Evolutionary conservation across 1,140 invertebrate genomes (phyloP), one percentile per base, ranked within the genome.

Genomic region (Sesamia nonagrioides): DNA sequence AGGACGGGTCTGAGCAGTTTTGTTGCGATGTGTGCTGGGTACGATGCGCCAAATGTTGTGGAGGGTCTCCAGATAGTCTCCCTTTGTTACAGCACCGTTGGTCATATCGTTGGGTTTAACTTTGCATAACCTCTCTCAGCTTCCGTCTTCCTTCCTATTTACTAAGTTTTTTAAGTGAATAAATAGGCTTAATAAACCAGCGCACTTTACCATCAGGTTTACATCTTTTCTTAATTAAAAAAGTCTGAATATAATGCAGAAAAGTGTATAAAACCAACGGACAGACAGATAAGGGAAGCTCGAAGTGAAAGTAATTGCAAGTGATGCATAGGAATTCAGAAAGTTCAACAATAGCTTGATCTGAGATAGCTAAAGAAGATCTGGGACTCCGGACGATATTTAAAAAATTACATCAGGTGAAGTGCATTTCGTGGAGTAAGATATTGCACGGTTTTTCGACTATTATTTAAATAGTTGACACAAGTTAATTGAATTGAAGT

Each of bases 341-440:
- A 52, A 52, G 48, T 77, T 52, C 61, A 66, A 77, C 74, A 77
- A 77, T 63, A 52, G 72, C 54, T 74, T 74, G 72, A 74, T 77
- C 33, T 42, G 6, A 77, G 74, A 77, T 77, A 77, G 37, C 37
- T 33, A 60, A 61, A 40, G 45, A 48, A 76, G 13, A 15, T 48
- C 21, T 8, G 45, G 40, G 48, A 68, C 60, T 52, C 56, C 15
- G 33, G 56, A 74, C 13, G 35, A 66, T 61, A 54, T 77, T 77
- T 54, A 17, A 13, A 66, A 68, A 54, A 77, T 77, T 54, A 45
- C 48, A 77, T 77, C 74, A 77, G 68, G 45, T 35, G 45, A 77
- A 77, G 74, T 77, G 74, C 74, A 66, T 35, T 77, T 18, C 15
- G 58, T 17, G 35, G 17, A 61, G 58, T n/a, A 60, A 60, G 13